Percentiles rank a stretch among this genome's conserved stretches.
Conservation (phyloP, 2,113 vertebrate species). For the Chinchilla lanigera region DNA sequence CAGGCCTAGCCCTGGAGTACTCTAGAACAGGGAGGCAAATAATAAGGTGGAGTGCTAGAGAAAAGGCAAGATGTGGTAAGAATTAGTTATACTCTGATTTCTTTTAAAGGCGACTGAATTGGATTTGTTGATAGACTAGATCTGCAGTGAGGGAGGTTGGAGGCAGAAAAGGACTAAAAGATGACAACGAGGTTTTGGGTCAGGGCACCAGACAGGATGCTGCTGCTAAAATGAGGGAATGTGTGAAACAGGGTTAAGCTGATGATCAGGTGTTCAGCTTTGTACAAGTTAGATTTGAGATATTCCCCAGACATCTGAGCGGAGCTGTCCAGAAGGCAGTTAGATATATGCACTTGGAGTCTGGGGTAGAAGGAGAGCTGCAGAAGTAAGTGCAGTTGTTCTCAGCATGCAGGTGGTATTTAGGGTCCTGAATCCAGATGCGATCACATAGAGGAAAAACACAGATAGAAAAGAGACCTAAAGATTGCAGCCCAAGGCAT, state of each 20-base stretch:
- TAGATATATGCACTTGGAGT: not conserved
- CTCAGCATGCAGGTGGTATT: not conserved
- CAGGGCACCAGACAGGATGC: not conserved
- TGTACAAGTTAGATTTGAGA: not conserved
- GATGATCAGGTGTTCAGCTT: not conserved
- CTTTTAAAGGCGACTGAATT: not conserved
- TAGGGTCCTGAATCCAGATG: not conserved
- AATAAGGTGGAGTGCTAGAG: not conserved
- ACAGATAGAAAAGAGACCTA: not conserved
- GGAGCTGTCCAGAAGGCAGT: not conserved
- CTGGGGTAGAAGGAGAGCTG: not conserved
- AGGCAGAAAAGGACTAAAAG: not conserved
- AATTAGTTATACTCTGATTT: not conserved
- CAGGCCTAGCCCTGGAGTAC: not conserved
- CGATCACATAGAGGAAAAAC: not conserved
- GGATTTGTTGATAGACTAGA: not conserved
- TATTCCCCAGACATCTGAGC: not conserved
- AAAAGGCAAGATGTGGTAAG: not conserved
- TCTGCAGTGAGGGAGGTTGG: not conserved
- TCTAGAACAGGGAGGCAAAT: not conserved
- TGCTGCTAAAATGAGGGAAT: not conserved
- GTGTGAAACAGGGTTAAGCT: not conserved
- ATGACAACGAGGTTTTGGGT: not conserved
- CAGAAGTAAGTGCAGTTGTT: not conserved
- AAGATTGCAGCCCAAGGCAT: not conserved